Conservation (phyloP, 2,888 invertebrate species). For the Eumacrocentrus americanus region DNA sequence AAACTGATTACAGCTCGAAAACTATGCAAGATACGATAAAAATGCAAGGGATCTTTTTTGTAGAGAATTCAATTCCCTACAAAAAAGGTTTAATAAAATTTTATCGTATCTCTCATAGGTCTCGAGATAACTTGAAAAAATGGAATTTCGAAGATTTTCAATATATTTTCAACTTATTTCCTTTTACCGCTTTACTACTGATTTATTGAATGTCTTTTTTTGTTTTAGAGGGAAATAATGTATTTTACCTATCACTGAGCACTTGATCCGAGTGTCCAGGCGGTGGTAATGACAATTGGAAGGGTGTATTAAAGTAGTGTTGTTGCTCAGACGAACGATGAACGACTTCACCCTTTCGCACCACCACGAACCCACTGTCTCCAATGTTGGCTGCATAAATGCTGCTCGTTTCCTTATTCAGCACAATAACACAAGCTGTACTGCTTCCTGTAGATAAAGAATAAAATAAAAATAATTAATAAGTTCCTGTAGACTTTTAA, state of each 20-base stretch:
- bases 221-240: not conserved
- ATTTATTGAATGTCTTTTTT: too few species aligned
- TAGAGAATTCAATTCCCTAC: too few species aligned
- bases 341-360: constrained; percentile 84
- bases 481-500: not conserved
- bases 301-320: constrained; percentile 99
- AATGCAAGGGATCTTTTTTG: too few species aligned
- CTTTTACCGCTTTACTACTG: too few species aligned
- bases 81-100: too few species aligned
- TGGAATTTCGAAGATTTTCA: too few species aligned
- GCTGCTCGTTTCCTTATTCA: constrained; percentile 87
- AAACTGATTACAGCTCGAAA: too few species aligned
- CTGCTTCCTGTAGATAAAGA: too few species aligned
- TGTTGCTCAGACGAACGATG: constrained; percentile 96
- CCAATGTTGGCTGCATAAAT: constrained; percentile 97
- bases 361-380: constrained; percentile 97
- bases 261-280: constrained; percentile 87
- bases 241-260: constrained; percentile 81
- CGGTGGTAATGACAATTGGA: constrained; percentile 93
- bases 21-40: too few species aligned
- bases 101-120: too few species aligned
- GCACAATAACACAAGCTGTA: constrained; percentile 94
- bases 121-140: too few species aligned
- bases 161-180: too few species aligned
- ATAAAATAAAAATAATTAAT: constrained; percentile 38